Evolutionary conservation across 2,888 invertebrate species (phyloP), one percentile per base, ranked within the genome.

Genomic region (Flabesymbios commensalis): DNA sequence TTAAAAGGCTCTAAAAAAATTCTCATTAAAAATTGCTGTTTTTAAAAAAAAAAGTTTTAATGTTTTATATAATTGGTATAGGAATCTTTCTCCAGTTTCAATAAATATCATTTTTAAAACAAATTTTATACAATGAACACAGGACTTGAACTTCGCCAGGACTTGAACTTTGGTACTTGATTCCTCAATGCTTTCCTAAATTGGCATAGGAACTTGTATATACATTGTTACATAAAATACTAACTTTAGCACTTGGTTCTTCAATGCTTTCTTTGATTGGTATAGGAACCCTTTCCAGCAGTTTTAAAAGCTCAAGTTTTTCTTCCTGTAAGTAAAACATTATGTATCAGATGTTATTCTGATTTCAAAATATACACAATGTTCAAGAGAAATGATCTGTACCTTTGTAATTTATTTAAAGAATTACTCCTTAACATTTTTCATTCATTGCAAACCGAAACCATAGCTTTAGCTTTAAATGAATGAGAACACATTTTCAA

Each of bases 251-350:
- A 62, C 93, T 93, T 0, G 98, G 92, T 79, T 99, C 99, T 77
- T 99, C 99, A 68, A 99, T 94, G 66, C 92, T 91, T 83, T 99
- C 99, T 78, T 99, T 99, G 71, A 99, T 97, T 0, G 99, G 99
- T 63, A 99, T 97, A 0, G 99, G 99, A 0, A 99, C 99, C 76
- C 96, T 87, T 73, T 90, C 90, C 87, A 93, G 90, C n/a, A 99
- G 85, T 81, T 98, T 99, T 74, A 94, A 92, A 68, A 99, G 83
- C 83, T 99, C 99, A 62, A 97, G 80, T 76, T 99, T 98, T 84
- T 99, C 99, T 80, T 99, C 99, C 79, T 86, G 75, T 7, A 79
- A 17, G n/a, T 28, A 42, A n/a, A n/a, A n/a, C n/a, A n/a, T n/a
- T n/a, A n/a, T n/a, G n/a, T n/a, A n/a, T 5, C 2, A 14, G 28